Conservation (phyloP, 2,113 vertebrate species). For the Arizona elegans region DNA sequence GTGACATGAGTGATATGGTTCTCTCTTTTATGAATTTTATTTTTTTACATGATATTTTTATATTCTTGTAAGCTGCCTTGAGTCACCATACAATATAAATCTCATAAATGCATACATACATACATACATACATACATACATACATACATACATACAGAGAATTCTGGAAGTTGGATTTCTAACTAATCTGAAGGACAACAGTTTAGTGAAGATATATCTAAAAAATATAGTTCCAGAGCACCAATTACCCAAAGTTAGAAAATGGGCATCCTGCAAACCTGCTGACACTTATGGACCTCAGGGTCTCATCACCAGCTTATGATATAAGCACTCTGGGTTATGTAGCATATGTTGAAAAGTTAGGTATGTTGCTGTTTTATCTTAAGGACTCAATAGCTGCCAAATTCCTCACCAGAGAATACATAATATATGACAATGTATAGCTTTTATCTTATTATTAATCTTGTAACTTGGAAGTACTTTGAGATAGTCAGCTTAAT, state of each 20-base stretch:
- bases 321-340: neutral
- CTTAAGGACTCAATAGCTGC: neutral
- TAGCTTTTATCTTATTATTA: neutral
- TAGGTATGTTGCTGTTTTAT: neutral
- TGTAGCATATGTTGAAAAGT: neutral
- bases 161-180: neutral
- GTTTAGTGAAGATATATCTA: neutral
- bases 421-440: conserved; percentile 1
- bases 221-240: neutral
- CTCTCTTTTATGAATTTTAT: too few relatives aligned
- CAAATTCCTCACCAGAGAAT: rapidly evolving
- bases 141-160: neutral
- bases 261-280: neutral
- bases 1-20: neutral
- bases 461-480: neutral
- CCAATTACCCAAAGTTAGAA: neutral
- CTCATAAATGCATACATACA: too few relatives aligned
- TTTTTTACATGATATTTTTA: too few relatives aligned
- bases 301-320: neutral
- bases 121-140: too few relatives aligned
- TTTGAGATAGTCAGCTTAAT: conserved; percentile 20
- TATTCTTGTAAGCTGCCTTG: too few relatives aligned
- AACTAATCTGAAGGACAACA: neutral
- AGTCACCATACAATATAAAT: too few relatives aligned
- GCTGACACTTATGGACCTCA: neutral